phyloP scores from a whole-genome alignment of 2,888 invertebrate genomes.

The Heliconius ethilla region DNA sequence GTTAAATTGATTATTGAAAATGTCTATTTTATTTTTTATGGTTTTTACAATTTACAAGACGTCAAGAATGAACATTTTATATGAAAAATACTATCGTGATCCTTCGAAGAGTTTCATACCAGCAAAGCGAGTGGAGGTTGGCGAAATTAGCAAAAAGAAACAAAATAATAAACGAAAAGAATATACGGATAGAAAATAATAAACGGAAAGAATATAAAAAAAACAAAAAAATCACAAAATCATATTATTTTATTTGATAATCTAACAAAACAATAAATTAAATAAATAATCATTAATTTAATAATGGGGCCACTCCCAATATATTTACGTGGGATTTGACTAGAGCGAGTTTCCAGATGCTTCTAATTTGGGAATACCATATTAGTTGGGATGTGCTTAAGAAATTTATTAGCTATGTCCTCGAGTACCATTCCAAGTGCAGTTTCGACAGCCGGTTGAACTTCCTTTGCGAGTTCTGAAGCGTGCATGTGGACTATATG shows the following conservation, averaged over 20 bases:
- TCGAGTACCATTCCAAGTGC: slow-evolving; percentile 82
- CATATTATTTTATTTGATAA: neutral
- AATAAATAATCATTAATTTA: slow-evolving; percentile 11
- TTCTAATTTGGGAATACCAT: slow-evolving; percentile 72
- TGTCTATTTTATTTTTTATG: too few species aligned
- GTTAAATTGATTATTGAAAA: too few species aligned
- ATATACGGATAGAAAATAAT: neutral
- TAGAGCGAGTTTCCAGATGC: slow-evolving; percentile 20
- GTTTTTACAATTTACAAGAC: too few species aligned
- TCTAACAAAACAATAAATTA: slow-evolving; percentile 21
- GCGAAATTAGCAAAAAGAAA: too few species aligned
- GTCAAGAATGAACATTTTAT: too few species aligned
- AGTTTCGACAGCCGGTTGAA: slow-evolving; percentile 83
- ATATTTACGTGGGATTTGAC: slow-evolving; percentile 22
- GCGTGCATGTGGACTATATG: slow-evolving; percentile 83
- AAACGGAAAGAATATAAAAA: neutral
- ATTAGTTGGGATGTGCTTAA: slow-evolving; percentile 72
- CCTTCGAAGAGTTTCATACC: too few species aligned
- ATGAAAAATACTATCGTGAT: too few species aligned
- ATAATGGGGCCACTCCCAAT: neutral
- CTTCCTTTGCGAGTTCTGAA: slow-evolving; percentile 78
- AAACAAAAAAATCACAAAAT: neutral
- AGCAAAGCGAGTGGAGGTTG: too few species aligned
- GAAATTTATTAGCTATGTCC: slow-evolving; percentile 81
- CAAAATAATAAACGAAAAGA: neutral